phyloP scores from a whole-genome alignment of 2,888 invertebrate species.

The Electrophaes corylata region DNA sequence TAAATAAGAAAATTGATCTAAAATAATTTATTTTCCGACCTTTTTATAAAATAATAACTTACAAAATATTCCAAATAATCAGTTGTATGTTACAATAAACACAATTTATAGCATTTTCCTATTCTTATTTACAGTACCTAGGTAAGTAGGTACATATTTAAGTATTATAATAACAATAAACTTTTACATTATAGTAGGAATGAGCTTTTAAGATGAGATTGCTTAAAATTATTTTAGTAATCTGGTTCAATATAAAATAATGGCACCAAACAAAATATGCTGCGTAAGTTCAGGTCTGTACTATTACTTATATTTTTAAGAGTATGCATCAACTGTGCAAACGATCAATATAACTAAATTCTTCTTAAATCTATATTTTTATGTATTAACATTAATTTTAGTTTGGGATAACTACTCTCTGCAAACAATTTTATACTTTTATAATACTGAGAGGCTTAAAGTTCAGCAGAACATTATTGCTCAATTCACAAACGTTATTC shows the following conservation, averaged over 20 bases:
- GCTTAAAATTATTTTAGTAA: constrained; percentile 6
- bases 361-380: constrained; percentile 37
- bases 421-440: constrained; percentile 49
- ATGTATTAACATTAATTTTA: constrained; percentile 2
- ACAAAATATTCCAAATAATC: constrained; percentile 56
- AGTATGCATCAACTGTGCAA: background rate
- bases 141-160: background rate
- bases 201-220: constrained; percentile 23
- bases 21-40: constrained; percentile 81
- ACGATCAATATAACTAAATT: background rate
- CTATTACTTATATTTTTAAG: background rate
- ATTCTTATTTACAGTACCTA: constrained; percentile 49
- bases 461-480: constrained; percentile 74
- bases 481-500: constrained; percentile 55
- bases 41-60: constrained; percentile 82
- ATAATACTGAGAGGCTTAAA: constrained; percentile 70
- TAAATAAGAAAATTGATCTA: constrained; percentile 60
- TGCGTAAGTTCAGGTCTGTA: background rate
- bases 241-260: background rate
- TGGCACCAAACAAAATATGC: background rate
- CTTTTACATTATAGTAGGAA: constrained; percentile 47
- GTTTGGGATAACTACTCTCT: constrained; percentile 27
- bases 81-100: constrained; percentile 72
- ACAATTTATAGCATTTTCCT: constrained; percentile 67
- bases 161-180: constrained; percentile 45